Evolutionary conservation across 53 echinoderm and acorn worm species (phyloP).

Genomic region (Patiria pectinifera): DNA sequence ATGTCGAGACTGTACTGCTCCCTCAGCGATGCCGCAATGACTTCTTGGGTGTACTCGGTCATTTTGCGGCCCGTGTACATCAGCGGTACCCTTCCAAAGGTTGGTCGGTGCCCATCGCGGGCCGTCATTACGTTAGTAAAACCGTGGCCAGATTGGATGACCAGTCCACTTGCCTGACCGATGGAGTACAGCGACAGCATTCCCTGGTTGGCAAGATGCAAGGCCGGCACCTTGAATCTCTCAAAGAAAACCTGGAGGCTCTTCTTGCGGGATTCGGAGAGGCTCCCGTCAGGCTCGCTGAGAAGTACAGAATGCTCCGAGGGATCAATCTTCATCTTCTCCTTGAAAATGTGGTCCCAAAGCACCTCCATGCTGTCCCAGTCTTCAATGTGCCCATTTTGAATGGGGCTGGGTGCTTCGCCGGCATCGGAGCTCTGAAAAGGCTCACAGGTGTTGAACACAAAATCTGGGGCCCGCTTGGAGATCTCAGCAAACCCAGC

Average conservation of each 20-base stretch:
- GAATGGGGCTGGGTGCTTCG: not conserved
- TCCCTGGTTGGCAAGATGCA: constrained; percentile 66
- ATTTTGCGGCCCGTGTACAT: constrained; percentile 51
- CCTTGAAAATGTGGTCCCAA: constrained; percentile 21
- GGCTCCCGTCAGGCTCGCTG: constrained; percentile 49
- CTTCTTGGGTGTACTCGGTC: constrained; percentile 50
- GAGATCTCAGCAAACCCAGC: constrained; percentile 60
- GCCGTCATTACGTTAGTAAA: constrained; percentile 56
- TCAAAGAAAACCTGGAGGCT: constrained; percentile 70
- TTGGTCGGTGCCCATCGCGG: constrained; percentile 74
- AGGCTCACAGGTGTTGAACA: constrained; percentile 40
- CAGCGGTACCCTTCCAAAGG: constrained; percentile 58
- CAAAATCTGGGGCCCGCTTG: constrained; percentile 63
- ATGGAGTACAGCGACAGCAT: constrained; percentile 73
- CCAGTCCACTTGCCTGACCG: constrained; percentile 71
- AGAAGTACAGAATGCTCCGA: constrained; percentile 63
- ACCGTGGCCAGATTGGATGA: constrained; percentile 68
- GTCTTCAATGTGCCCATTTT: constrained; percentile 24
- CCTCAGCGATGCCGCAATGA: constrained; percentile 1
- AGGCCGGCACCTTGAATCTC: constrained; percentile 56
- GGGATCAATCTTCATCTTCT: constrained; percentile 26
- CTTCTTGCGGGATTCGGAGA: constrained; percentile 18
- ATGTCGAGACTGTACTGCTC: not conserved
- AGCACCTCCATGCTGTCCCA: constrained; percentile 49
- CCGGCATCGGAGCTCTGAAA: not conserved